These are phyloP conservation scores for Palythoa grandiflora DNA, from an alignment of 92 coral and sea anemone species.

Conservation along the genomic window DNA sequence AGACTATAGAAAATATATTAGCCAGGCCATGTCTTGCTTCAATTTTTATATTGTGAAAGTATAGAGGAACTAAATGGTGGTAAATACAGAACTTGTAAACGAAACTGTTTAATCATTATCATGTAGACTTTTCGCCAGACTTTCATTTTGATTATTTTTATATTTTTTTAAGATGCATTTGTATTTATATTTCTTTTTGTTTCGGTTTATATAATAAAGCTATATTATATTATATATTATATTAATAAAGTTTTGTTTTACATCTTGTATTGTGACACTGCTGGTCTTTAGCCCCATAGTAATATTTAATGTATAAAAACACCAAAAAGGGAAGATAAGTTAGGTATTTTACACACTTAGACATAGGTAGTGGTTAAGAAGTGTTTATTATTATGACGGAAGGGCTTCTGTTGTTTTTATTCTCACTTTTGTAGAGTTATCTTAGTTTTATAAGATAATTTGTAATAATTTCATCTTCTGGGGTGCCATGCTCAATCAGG, in stretches of 20 bases:
- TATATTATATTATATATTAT: not conserved
- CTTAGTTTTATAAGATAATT: no score
- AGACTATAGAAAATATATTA: slow-evolving; percentile 19
- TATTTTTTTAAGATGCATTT: not conserved
- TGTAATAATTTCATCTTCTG: no score
- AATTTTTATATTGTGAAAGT: not conserved
- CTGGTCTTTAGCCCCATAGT: not conserved
- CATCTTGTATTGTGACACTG: not conserved
- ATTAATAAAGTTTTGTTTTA: not conserved
- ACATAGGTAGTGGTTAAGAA: not conserved
- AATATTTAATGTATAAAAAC: not conserved
- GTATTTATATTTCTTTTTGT: not conserved
- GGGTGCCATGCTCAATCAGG: no score
- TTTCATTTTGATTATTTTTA: not conserved
- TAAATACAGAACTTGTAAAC: not conserved
- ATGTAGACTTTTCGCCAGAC: not conserved
- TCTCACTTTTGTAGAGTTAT: no score
- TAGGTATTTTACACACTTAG: not conserved
- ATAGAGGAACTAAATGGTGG: slow-evolving; percentile 21
- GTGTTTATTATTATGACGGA: no score
- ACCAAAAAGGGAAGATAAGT: not conserved
- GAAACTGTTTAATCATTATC: not conserved
- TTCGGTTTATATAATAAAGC: not conserved
- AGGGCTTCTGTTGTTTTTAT: no score
- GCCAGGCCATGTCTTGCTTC: slow-evolving; percentile 19